A percentile compares a stretch with the other conserved stretches of the same genome.
Conservation (phyloP, 2,113 vertebrate genomes). For the Sinocyclocheilus anshuiensis region DNA sequence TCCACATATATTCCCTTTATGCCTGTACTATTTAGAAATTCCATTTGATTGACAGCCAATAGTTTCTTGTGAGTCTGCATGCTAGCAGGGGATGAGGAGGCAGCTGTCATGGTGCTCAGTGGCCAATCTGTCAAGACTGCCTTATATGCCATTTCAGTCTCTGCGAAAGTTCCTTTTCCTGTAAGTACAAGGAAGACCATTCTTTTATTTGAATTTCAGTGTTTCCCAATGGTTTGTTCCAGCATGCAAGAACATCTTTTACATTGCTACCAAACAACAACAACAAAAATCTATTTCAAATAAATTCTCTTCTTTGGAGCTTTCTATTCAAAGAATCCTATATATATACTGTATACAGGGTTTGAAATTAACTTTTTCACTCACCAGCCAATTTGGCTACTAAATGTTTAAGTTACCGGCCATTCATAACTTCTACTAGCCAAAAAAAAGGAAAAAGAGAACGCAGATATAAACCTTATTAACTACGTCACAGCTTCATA, state of each 20-base stretch:
- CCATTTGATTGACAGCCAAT: conserved; percentile 54
- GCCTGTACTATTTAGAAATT: conserved; percentile 44
- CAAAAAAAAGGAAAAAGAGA: too few relatives aligned
- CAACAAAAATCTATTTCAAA: too few relatives aligned
- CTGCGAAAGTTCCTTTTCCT: conserved; percentile 14
- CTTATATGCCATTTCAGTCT: conserved; percentile 29
- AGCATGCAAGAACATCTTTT: not conserved
- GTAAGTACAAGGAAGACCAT: not conserved
- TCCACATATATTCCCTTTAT: conserved; percentile 19
- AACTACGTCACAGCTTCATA: too few relatives aligned
- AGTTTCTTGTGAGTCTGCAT: conserved; percentile 46
- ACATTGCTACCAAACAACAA: too few relatives aligned
- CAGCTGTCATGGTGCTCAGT: conserved; percentile 54
- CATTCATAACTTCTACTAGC: too few relatives aligned
- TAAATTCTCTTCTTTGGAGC: too few relatives aligned
- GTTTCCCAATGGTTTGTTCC: not conserved
- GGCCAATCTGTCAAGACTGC: conserved; percentile 36
- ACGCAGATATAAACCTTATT: too few relatives aligned
- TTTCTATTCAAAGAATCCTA: too few relatives aligned
- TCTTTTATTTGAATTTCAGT: not conserved
- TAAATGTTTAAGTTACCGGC: too few relatives aligned
- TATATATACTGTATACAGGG: too few relatives aligned
- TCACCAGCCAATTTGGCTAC: too few relatives aligned
- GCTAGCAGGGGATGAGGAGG: conserved; percentile 44
- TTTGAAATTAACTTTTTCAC: too few relatives aligned